phyloP scores from a whole-genome alignment of 2,113 vertebrate species.

The Pungitius pungitius region DNA sequence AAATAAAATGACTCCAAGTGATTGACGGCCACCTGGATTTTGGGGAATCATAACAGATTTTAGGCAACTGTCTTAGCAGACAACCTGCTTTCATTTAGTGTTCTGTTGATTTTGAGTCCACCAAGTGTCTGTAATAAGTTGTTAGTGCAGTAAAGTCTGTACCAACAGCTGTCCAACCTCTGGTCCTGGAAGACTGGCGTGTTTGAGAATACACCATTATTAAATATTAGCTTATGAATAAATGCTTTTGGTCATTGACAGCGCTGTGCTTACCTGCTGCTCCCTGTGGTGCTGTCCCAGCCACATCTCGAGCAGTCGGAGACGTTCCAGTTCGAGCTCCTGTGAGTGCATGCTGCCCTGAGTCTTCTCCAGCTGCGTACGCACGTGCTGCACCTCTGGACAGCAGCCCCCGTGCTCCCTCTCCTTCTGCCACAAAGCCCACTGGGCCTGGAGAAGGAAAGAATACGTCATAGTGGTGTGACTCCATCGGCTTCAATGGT shows the following conservation, averaged over 20 bases:
- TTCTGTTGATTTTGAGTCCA: neutral
- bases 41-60: neutral
- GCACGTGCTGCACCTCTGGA: slow-evolving; percentile 84
- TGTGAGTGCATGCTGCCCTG: slow-evolving; percentile 84
- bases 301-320: slow-evolving; percentile 82
- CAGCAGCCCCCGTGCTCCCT: slow-evolving; percentile 76
- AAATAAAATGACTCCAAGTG: neutral
- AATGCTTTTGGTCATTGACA: too few relatives aligned
- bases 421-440: slow-evolving; percentile 78
- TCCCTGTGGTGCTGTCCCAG: slow-evolving; percentile 80
- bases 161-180: too few relatives aligned
- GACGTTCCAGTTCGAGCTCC: slow-evolving; percentile 86
- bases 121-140: neutral
- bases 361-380: slow-evolving; percentile 82
- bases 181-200: too few relatives aligned
- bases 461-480: neutral
- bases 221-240: too few relatives aligned
- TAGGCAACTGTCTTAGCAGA: too few relatives aligned
- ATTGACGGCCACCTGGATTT: neutral
- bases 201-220: too few relatives aligned
- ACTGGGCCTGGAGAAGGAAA: slow-evolving; percentile 77
- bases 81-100: neutral
- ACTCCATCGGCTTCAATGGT: neutral
- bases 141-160: neutral
- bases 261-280: slow-evolving; percentile 33